Evolutionary conservation across 2,888 invertebrate species (phyloP).

Genomic region (Drosophila meridionalis): DNA sequence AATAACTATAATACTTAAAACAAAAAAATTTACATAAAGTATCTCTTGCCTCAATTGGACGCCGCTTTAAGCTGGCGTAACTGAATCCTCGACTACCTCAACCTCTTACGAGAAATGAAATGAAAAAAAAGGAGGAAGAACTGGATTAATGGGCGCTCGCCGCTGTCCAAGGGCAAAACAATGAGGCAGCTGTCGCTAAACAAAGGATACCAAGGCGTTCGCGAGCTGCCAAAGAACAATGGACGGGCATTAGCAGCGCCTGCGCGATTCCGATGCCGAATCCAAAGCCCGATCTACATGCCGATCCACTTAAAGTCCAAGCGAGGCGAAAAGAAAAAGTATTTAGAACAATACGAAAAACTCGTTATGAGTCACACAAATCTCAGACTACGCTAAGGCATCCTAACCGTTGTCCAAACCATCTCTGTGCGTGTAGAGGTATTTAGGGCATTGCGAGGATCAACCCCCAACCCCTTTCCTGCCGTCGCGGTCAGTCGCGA

Average conservation of each 20-base stretch:
- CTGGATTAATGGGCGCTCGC: conserved; percentile 73
- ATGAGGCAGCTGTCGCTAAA: conserved; percentile 69
- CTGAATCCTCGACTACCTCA: conserved; percentile 55
- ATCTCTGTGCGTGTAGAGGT: conserved; percentile 27
- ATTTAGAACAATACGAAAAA: conserved; percentile 58
- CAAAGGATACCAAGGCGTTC: conserved; percentile 66
- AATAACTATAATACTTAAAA: conserved; percentile 54
- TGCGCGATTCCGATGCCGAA: conserved; percentile 56
- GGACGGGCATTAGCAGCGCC: conserved; percentile 49
- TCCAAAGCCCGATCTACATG: conserved; percentile 23
- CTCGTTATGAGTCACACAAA: conserved; percentile 79
- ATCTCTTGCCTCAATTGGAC: conserved; percentile 51
- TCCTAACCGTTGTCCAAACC: conserved; percentile 44
- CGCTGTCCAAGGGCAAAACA: conserved; percentile 72
- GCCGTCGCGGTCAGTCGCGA: conserved; percentile 73
- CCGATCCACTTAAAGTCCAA: conserved; percentile 77
- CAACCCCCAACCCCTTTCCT: conserved; percentile 48
- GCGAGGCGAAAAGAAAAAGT: conserved; percentile 63
- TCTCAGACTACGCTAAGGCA: conserved; percentile 63
- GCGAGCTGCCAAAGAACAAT: conserved; percentile 60
- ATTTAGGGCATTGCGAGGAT: conserved; percentile 52
- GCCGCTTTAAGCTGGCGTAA: conserved; percentile 68
- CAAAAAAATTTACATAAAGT: conserved; percentile 69
- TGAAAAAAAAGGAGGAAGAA: conserved; percentile 35
- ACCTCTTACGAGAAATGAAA: conserved; percentile 10